Percentiles rank a stretch among this genome's conserved stretches.
These are phyloP conservation scores for Capromys pilorides DNA, from an alignment of 2,797 vertebrate genomes.

Conservation along the genomic window DNA sequence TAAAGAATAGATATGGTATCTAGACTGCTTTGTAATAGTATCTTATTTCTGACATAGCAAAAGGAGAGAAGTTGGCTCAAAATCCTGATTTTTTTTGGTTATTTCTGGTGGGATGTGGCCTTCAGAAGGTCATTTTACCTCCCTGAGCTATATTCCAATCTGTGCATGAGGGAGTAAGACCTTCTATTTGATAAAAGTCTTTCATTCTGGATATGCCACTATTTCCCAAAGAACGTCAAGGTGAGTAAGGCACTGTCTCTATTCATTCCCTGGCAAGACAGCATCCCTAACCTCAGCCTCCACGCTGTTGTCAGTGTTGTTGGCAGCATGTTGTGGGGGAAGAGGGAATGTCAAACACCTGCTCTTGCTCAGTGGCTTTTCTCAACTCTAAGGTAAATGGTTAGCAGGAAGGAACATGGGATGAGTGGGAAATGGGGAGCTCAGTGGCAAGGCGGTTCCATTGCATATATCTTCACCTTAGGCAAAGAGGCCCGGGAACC, in stretches of 20 bases:
- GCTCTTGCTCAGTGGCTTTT: not conserved
- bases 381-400: constrained; percentile 11
- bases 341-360: not conserved
- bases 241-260: constrained; percentile 10
- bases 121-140: constrained; percentile 54
- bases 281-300: not conserved
- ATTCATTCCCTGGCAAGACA: constrained; percentile 8
- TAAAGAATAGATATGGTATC: constrained; percentile 23
- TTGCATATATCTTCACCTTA: constrained; percentile 87
- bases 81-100: constrained; percentile 48
- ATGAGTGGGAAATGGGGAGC: constrained; percentile 22
- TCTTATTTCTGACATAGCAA: constrained; percentile 41
- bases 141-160: constrained; percentile 31
- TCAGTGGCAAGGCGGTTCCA: constrained; percentile 23
- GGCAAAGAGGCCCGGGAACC: constrained; percentile 96
- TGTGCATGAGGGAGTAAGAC: not conserved
- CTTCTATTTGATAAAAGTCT: constrained; percentile 15
- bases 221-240: constrained; percentile 32
- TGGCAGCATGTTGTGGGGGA: not conserved
- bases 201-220: constrained; percentile 23
- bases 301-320: not conserved
- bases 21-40: constrained; percentile 45
- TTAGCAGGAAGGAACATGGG: not conserved
- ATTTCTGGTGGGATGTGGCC: constrained; percentile 19
- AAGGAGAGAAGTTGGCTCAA: constrained; percentile 39